Conservation (phyloP, 1,140 invertebrate species). For the Brevipalpus yothersi region DNA sequence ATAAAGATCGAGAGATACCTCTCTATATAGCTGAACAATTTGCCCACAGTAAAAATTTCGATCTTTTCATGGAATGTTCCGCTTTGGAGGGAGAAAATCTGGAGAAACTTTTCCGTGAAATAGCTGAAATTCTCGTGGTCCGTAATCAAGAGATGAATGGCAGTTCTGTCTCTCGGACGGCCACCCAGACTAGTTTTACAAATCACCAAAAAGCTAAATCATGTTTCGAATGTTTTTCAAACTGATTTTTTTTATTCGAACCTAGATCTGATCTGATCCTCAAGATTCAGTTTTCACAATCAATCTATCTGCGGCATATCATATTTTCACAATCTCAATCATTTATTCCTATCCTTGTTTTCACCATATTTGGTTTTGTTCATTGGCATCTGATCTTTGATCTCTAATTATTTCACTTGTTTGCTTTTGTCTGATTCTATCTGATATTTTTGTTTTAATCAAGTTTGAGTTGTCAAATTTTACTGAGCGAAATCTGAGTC, state of each 20-base stretch:
- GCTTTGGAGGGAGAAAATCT: conserved; percentile 95
- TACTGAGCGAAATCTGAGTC: too few relatives aligned
- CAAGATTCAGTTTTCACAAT: too few relatives aligned
- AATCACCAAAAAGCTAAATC: background rate
- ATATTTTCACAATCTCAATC: too few relatives aligned
- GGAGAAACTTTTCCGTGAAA: conserved; percentile 82
- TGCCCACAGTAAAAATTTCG: conserved; percentile 81
- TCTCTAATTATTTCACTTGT: too few relatives aligned
- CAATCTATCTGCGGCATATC: too few relatives aligned
- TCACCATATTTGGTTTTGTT: too few relatives aligned
- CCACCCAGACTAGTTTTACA: background rate
- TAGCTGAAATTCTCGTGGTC: conserved; percentile 28
- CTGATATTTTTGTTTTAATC: too few relatives aligned
- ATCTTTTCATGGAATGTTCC: conserved; percentile 83
- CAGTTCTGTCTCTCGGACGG: background rate
- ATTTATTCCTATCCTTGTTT: too few relatives aligned
- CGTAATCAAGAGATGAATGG: background rate
- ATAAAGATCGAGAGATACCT: conserved; percentile 79
- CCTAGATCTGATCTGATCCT: too few relatives aligned
- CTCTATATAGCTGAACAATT: conserved; percentile 83
- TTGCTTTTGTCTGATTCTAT: too few relatives aligned
- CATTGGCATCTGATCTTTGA: too few relatives aligned
- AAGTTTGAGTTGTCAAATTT: too few relatives aligned
- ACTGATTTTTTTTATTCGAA: background rate
- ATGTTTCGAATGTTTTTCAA: background rate